Evolutionary conservation across 2,888 invertebrate genomes (phyloP), one percentile per base, ranked within the genome.

Genomic region (Oxystoma pomonae): DNA sequence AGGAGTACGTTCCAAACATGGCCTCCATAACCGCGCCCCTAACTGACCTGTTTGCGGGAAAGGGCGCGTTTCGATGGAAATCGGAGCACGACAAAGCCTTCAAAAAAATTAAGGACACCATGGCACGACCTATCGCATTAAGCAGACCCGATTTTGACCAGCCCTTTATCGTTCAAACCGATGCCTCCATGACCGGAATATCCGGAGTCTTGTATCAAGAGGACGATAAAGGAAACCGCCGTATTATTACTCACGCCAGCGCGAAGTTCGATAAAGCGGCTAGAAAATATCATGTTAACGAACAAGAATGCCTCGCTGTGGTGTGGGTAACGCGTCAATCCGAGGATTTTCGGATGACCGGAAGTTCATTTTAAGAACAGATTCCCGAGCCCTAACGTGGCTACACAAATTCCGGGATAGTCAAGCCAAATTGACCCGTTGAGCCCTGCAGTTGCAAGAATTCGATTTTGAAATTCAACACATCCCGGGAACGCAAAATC

Each of bases 241-340:
- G n/a, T 5, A 53, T 53, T 53, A 16, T 53, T 53, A 53, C 17
- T 9, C 53, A 17, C n/a, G 53, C 19, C n/a, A 53, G 53, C n/a
- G 53, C 17, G 7, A 53, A 5, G 7, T 53, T 53, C 19, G n/a
- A 5, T 9, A 53, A 53, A 9, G 20, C 63, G 1, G 53, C 16
- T 12, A 9, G 12, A 12, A 7, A 19, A 0, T 62, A 62, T 20
- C 59, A 59, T 17, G 18, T 59, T 0, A 62, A 62, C 18, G 58
- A 62, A 20, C 21, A 58, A 20, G 61, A 61, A 61, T 61, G 57
- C 50, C 20, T 50, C n/a, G n/a, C n/a, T n/a, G n/a, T n/a, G n/a
- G n/a, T n/a, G n/a, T n/a, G n/a, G n/a, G n/a, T n/a, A n/a, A n/a
- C n/a, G n/a, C n/a, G n/a, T n/a, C n/a, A n/a, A n/a, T n/a, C n/a